Percentiles rank a stretch among this genome's conserved stretches.
Conservation (phyloP, 2,113 vertebrate genomes). For the Macrotus californicus region DNA sequence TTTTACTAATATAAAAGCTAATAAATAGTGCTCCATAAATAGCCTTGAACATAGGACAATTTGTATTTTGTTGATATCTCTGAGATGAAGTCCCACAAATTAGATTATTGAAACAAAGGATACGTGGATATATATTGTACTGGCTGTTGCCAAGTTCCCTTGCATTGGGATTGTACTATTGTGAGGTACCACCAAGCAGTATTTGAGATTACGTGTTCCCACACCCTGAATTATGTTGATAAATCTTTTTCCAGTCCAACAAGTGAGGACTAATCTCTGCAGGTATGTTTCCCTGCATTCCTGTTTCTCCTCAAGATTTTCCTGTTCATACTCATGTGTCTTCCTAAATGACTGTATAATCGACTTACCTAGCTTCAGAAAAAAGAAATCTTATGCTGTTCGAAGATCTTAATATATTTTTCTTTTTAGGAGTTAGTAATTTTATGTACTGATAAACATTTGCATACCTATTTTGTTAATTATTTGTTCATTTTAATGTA, state of each 20-base stretch:
- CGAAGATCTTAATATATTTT: neutral
- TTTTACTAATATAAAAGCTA: neutral
- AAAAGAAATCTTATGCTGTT: neutral
- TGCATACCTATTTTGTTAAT: too few relatives aligned
- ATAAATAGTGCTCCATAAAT: neutral
- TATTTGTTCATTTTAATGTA: too few relatives aligned
- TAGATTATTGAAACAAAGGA: neutral
- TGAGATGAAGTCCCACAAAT: neutral
- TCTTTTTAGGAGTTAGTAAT: too few relatives aligned
- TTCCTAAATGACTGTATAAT: neutral
- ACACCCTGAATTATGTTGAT: neutral
- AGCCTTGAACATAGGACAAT: neutral
- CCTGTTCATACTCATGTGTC: neutral
- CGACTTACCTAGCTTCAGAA: neutral
- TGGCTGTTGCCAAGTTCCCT: neutral
- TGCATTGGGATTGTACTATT: neutral
- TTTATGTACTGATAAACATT: too few relatives aligned
- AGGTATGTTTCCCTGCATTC: neutral
- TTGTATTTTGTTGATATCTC: neutral
- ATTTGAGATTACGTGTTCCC: neutral
- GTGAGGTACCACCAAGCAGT: neutral
- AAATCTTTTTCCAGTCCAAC: neutral
- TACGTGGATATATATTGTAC: neutral
- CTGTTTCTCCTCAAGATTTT: neutral
- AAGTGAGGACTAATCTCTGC: neutral